These are phyloP conservation scores for Brachyistius frenatus DNA, from an alignment of 2,113 vertebrate genomes.

Conservation along the genomic window DNA sequence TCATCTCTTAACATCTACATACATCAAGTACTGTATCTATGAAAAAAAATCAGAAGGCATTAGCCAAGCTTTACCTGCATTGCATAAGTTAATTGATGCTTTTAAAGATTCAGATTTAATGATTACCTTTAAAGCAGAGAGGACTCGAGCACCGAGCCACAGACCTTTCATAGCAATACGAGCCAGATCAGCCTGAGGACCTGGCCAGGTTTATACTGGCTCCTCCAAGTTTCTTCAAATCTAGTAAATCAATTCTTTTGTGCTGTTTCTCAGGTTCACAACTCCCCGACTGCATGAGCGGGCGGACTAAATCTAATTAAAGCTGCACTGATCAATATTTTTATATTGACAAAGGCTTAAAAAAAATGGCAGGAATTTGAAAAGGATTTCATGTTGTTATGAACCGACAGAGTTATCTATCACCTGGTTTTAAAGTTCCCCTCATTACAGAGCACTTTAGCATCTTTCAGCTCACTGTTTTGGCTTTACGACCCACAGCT, in stretches of 20 bases:
- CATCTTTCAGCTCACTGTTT: neutral
- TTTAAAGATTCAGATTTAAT: neutral
- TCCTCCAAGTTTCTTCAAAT: neutral
- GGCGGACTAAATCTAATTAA: neutral
- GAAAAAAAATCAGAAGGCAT: conserved; percentile 9
- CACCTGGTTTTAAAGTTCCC: neutral
- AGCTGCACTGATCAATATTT: neutral
- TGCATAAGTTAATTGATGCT: neutral
- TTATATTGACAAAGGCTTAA: neutral
- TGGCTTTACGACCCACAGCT: neutral
- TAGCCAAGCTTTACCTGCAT: neutral
- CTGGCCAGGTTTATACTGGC: neutral
- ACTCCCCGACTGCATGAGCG: neutral
- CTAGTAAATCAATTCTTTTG: neutral
- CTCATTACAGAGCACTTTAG: neutral
- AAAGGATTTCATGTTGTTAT: too few relatives aligned
- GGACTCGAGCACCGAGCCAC: neutral
- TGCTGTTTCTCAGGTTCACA: neutral
- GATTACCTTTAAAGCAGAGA: neutral
- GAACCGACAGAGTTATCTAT: neutral
- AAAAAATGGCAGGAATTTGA: too few relatives aligned
- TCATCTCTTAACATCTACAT: conserved; percentile 7
- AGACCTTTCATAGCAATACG: neutral
- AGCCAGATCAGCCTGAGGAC: neutral
- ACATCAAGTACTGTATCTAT: neutral